phyloP scores from a whole-genome alignment of 2,113 vertebrate species.

The Crypturellus undulatus region DNA sequence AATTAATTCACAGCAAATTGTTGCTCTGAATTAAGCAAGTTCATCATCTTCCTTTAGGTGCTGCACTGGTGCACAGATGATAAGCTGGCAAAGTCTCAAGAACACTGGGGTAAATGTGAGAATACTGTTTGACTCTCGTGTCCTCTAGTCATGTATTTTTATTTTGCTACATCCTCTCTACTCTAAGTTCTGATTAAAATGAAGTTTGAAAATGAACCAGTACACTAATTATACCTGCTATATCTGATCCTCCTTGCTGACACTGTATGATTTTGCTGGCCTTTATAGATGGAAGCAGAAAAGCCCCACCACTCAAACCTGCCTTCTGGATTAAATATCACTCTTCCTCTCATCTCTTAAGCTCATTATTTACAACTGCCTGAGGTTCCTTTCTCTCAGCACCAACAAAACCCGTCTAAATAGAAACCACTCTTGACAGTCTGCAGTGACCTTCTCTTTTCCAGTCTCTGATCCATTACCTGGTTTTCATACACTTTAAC shows the following conservation, averaged over 20 bases:
- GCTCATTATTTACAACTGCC: not conserved
- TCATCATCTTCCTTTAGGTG: accelerated
- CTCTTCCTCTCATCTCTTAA: not conserved
- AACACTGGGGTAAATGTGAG: not conserved
- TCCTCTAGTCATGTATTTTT: not conserved
- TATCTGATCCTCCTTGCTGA: accelerated
- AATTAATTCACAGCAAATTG: not conserved
- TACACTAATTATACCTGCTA: not conserved
- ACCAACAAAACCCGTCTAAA: not conserved
- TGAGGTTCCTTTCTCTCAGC: not conserved
- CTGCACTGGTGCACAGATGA: not conserved
- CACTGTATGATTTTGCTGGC: not conserved
- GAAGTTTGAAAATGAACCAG: too few relatives aligned
- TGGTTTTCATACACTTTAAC: not conserved
- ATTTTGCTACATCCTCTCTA: not conserved
- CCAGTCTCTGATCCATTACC: not conserved
- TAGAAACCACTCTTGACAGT: not conserved
- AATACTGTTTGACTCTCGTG: not conserved
- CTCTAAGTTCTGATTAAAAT: not conserved
- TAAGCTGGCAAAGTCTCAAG: accelerated
- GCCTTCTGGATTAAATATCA: accelerated
- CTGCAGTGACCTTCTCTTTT: not conserved
- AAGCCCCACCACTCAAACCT: not conserved
- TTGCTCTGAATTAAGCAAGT: not conserved
- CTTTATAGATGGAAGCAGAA: not conserved